Base-by-base conservation (phyloP, 2,113 vertebrate genomes). In the Apteryx mantelli region DNA sequence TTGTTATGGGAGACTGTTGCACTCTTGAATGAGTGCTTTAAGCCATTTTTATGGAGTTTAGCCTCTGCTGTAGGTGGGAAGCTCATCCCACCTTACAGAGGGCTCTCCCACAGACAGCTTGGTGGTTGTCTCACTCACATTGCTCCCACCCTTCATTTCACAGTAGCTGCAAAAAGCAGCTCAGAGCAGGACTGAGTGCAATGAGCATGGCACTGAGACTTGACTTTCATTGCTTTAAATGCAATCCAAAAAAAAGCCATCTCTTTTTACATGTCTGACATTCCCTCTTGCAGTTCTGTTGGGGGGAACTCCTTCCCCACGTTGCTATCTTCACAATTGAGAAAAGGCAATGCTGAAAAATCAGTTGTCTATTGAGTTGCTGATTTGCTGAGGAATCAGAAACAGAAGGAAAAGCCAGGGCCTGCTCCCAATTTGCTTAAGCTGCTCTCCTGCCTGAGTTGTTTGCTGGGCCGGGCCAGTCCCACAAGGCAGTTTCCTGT, bases 401-500 rank as follows among this genome's bases (percentile, higher is more conserved):
- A 14, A 64, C 22, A 13, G 17, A 32, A 50, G 40, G 48, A 46
- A 77, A 86, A 87, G 30, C 4, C 25, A 66, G 21, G 9, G 3
- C 52, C 32, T 66, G 28, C 46, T 86, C 40, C 42, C 2, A 3
- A 5, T 71, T 24, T 76, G 12, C 10, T 68, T 13, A 32, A 26
- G 11, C 1, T 0, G 15, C 9, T 70, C 50, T 86, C 56, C 44
- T 52, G 60, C 26, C 36, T 1, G 6, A 26, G 34, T 21, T 91
- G 13, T 28, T 13, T 50, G n/a, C 1, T 1, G 53, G 58, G 36
- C 46, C 6, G 9, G 20, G 38, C 21, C 26, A 13, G 68, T 48
- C 15, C 63, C 15, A 2, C 14, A 36, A 36, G 42, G 46, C 16
- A 2, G 3, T 52, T n/a, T 55, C 52, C n/a, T 1, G 0, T 0